A percentile compares a stretch with the other conserved stretches of the same genome.
phyloP scores from a whole-genome alignment of 1,140 invertebrate species.

The Aphaenogaster floridana region DNA sequence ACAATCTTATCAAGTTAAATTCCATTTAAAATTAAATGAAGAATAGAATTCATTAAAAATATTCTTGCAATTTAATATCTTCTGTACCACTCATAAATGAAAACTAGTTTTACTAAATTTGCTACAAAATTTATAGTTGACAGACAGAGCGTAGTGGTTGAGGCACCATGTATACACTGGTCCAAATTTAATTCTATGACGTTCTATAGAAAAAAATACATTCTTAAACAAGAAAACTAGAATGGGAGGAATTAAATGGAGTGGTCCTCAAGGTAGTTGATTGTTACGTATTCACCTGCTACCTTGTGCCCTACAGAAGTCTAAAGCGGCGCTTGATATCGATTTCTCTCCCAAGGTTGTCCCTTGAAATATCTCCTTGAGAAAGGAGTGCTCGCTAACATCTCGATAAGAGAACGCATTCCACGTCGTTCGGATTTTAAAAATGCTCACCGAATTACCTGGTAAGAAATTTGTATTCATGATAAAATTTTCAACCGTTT shows the following conservation, averaged over 20 bases:
- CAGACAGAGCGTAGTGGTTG: neutral
- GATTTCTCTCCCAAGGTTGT: slow-evolving; percentile 73
- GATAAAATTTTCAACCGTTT: neutral
- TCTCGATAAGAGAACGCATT: slow-evolving; percentile 58
- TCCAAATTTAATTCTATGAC: neutral
- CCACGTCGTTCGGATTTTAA: neutral
- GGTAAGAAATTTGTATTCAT: neutral
- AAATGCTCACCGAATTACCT: neutral
- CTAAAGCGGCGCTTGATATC: slow-evolving; percentile 57
- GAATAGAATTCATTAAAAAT: neutral
- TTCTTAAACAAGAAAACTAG: neutral
- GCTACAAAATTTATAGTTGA: neutral
- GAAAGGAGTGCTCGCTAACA: slow-evolving; percentile 41
- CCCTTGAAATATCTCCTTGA: slow-evolving; percentile 68
- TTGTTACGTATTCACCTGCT: slow-evolving; percentile 44
- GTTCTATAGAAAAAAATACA: slow-evolving; percentile 17
- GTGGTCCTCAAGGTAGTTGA: neutral
- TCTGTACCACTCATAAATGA: neutral
- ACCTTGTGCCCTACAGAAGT: slow-evolving; percentile 68
- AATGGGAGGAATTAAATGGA: slow-evolving; percentile 29
- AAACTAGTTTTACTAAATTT: neutral
- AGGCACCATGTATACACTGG: neutral
- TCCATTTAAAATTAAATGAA: neutral
- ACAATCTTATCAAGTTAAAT: neutral
- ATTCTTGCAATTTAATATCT: slow-evolving; percentile 13